Evolutionary conservation across 2,797 vertebrate genomes (phyloP), one percentile per base, ranked within the genome.

Genomic region (Megalops cyprinoides): DNA sequence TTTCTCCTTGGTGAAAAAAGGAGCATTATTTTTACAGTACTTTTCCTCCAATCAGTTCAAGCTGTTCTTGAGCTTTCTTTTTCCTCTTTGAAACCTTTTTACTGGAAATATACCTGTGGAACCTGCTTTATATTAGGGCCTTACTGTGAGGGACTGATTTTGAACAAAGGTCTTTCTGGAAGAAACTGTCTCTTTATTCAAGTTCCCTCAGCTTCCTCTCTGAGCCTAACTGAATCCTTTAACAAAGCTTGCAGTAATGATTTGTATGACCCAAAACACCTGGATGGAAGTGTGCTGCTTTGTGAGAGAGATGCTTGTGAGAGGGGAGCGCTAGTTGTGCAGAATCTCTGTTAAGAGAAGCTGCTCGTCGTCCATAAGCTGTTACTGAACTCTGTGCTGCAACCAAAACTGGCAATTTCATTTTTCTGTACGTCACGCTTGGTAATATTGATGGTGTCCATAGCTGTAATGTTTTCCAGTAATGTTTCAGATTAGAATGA

Each of bases 231-330:
- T 71, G 42, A 71, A 71, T 71, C 67, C 67, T 71, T 71, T 71
- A 71, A 39, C 44, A 71, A 71, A 71, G 67, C 67, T 71, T 71
- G 71, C 39, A 44, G 67, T 71, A 44, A 71, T 71, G n/a, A 71
- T 71, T 20, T 9, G 37, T 71, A 10, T 71, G 67, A 71, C 67
- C 67, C 67, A 42, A 42, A 71, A 44, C 23, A 71, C n/a, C 44
- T 44, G 18, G 67, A 37, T 44, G 37, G 67, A 23, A n/a, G 44
- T n/a, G n/a, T n/a, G 67, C 18, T 9, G 34, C 14, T 31, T 65
- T 65, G 31, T 65, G 25, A 65, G 28, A 34, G 28, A 65, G 28
- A 65, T 15, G 60, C 34, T 65, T 65, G 31, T 25, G 60, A 31
- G 65, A 65, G 9, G 28, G 34, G 20, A 65, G 9, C n/a, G n/a